Conservation (phyloP, 2,797 vertebrate genomes). For the Erethizon dorsatum region DNA sequence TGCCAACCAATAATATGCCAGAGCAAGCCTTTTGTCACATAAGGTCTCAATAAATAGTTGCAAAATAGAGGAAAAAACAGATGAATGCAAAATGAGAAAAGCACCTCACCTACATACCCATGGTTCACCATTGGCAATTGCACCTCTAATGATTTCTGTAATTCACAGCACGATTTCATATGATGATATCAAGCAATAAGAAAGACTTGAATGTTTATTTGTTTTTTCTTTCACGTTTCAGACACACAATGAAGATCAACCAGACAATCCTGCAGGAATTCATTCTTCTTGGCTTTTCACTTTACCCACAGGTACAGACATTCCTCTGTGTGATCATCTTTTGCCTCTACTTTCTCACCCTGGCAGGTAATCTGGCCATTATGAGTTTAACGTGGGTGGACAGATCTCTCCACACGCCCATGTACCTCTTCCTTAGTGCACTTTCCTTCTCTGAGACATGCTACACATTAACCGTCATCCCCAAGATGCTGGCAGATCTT, state of each 20-base stretch:
- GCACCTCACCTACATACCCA: neutral
- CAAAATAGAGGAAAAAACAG: neutral
- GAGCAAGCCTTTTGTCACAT: neutral
- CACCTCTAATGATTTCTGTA: neutral
- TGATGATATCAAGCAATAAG: neutral
- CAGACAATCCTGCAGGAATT: constrained; percentile 65
- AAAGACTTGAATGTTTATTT: neutral
- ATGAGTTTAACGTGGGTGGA: constrained; percentile 57
- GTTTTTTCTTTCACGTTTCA: constrained; percentile 12
- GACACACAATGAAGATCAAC: neutral
- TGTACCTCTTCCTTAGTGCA: constrained; percentile 79
- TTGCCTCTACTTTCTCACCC: constrained; percentile 60
- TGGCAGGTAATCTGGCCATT: constrained; percentile 73
- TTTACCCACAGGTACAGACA: constrained; percentile 22
- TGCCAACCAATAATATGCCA: neutral
- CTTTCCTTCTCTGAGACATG: constrained; percentile 78
- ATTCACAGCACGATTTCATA: neutral
- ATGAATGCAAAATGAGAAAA: neutral
- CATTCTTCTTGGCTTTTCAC: constrained; percentile 61
- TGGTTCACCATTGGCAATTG: neutral
- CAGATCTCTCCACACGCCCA: constrained; percentile 73
- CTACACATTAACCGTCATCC: constrained; percentile 63
- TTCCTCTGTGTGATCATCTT: constrained; percentile 53
- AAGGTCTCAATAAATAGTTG: neutral
- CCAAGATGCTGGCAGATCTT: constrained; percentile 72